Evolutionary conservation across 2,113 vertebrate genomes (phyloP).

Genomic region (Hepsetus odoe): DNA sequence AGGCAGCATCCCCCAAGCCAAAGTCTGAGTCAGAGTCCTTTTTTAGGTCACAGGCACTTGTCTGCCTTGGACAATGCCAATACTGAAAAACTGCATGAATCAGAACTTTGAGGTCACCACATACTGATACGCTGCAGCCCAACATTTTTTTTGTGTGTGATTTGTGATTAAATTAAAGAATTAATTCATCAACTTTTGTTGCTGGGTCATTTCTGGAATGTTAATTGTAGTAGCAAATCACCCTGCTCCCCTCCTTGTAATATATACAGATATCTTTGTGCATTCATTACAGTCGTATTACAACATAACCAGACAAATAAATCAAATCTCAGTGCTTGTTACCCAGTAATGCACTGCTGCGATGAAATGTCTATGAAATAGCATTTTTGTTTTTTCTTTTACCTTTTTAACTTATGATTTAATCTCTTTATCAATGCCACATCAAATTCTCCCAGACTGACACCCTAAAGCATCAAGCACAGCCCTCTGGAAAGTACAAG

Average conservation of each 20-base stretch:
- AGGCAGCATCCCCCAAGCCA: conserved; percentile 63
- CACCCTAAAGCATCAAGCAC: not conserved
- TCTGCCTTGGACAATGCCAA: conserved; percentile 61
- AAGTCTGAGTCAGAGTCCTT: conserved; percentile 50
- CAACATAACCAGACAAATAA: no score
- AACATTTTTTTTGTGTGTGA: not conserved
- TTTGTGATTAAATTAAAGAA: not conserved
- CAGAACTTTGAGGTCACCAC: conserved; percentile 51
- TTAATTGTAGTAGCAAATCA: no score
- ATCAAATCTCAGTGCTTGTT: not conserved
- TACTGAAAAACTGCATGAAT: conserved; percentile 51
- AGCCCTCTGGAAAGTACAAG: not conserved
- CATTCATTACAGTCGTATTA: no score
- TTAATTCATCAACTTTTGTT: not conserved
- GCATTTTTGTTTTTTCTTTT: not conserved
- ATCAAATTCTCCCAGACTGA: not conserved
- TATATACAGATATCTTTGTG: no score
- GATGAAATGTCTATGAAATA: not conserved
- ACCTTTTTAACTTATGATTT: not conserved
- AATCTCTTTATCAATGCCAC: not conserved
- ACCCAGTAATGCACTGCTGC: not conserved
- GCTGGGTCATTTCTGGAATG: no score
- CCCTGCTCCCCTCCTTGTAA: no score
- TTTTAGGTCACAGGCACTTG: conserved; percentile 57
- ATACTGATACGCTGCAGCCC: conserved; percentile 5